Percentiles rank a stretch among this genome's conserved stretches.
Evolutionary conservation across 2,888 invertebrate species (phyloP).

Genomic region (Argyresthia goedartella): DNA sequence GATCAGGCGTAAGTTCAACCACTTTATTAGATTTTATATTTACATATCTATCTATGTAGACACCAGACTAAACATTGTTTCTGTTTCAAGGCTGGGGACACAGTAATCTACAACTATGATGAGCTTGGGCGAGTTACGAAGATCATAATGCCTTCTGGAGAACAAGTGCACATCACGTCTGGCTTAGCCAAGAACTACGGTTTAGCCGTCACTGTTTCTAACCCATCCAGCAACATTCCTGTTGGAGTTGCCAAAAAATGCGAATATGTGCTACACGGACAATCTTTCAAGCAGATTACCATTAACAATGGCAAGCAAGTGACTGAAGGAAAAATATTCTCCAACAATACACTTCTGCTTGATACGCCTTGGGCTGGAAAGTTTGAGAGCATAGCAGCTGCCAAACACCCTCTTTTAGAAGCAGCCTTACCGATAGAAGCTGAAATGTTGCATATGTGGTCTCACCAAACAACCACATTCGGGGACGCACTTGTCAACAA

Average conservation of each 20-base stretch:
- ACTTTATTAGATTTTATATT: neutral
- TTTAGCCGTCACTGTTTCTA: constrained; percentile 79
- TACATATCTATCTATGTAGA: neutral
- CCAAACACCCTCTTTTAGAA: constrained; percentile 86
- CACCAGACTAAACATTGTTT: constrained; percentile 1
- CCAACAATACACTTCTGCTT: constrained; percentile 84
- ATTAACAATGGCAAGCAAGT: constrained; percentile 79
- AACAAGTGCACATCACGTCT: constrained; percentile 84
- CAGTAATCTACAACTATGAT: constrained; percentile 93
- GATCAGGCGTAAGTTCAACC: constrained; percentile 80
- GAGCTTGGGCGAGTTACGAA: constrained; percentile 88
- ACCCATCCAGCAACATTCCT: constrained; percentile 61
- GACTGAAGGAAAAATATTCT: constrained; percentile 81
- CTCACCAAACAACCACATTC: constrained; percentile 83
- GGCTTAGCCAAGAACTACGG: constrained; percentile 83
- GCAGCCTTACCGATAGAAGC: constrained; percentile 89
- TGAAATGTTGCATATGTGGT: constrained; percentile 92
- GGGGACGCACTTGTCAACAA: constrained; percentile 81
- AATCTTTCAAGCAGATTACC: constrained; percentile 75
- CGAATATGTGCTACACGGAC: constrained; percentile 74
- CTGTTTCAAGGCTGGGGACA: constrained; percentile 79
- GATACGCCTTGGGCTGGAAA: constrained; percentile 81
- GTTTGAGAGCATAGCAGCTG: constrained; percentile 82
- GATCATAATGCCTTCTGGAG: constrained; percentile 92
- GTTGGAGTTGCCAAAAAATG: constrained; percentile 68